These are phyloP conservation scores for Tenthredo distinguenda DNA, from an alignment of 2,888 invertebrate species.

Conservation along the genomic window DNA sequence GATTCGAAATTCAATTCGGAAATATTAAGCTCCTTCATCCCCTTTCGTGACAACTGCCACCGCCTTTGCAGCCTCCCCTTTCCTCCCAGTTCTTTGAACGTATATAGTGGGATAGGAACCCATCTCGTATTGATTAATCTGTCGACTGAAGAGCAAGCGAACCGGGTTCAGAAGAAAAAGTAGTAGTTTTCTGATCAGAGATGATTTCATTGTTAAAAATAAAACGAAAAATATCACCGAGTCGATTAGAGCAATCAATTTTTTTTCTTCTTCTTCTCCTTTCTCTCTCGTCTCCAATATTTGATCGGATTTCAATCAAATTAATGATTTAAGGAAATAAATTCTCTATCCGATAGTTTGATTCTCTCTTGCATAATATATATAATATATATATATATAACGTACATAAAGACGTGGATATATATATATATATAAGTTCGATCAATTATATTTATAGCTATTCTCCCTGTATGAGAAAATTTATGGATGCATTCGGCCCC, in stretches of 20 bases:
- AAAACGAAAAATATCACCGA: not conserved
- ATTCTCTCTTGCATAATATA: not conserved
- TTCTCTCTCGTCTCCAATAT: not conserved
- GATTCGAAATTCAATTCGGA: conserved; percentile 40
- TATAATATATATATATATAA: not conserved
- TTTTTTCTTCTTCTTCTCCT: not conserved
- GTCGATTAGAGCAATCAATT: not conserved
- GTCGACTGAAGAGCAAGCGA: conserved; percentile 25
- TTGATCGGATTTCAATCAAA: not conserved
- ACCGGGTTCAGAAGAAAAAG: conserved; percentile 25
- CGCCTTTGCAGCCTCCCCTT: conserved; percentile 18
- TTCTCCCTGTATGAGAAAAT: not conserved
- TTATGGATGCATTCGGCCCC: conserved; percentile 20
- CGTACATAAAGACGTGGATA: not conserved
- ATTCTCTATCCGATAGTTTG: not conserved
- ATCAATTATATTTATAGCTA: not conserved
- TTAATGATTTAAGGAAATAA: not conserved
- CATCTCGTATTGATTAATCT: conserved; percentile 41
- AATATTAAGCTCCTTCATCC: conserved; percentile 18
- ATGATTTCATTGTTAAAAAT: conserved; percentile 9
- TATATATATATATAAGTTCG: not conserved
- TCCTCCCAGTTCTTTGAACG: not conserved
- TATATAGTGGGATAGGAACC: not conserved
- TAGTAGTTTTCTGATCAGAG: conserved; percentile 3
- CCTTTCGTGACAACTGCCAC: conserved; percentile 29